Conservation (phyloP, 2,888 invertebrate species). For the Orthosia incerta region DNA sequence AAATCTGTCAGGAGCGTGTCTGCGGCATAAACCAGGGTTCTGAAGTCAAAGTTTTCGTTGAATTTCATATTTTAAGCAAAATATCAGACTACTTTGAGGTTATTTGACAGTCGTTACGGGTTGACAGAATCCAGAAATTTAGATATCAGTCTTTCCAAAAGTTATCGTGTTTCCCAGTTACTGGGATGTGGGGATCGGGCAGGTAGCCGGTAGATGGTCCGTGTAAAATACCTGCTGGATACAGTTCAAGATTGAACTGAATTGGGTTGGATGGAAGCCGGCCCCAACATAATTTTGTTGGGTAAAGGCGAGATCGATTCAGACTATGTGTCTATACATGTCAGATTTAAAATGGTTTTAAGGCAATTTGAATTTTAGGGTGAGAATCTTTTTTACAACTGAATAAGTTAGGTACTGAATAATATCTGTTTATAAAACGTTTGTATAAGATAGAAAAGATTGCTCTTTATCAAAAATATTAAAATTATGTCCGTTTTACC, state of each 20-base stretch:
- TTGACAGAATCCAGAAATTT: too few relatives aligned
- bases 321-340: background rate
- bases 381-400: background rate
- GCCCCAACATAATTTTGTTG: too few relatives aligned
- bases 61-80: conserved; percentile 1
- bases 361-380: too few relatives aligned
- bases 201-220: too few relatives aligned
- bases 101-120: too few relatives aligned
- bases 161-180: too few relatives aligned
- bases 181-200: too few relatives aligned
- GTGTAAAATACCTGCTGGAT: too few relatives aligned
- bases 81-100: background rate
- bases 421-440: background rate
- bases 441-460: background rate
- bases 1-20: background rate
- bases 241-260: too few relatives aligned
- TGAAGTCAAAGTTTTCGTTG: background rate
- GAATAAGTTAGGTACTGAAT: background rate
- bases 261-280: too few relatives aligned
- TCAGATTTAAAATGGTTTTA: background rate
- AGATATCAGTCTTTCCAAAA: too few relatives aligned
- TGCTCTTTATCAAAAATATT: background rate
- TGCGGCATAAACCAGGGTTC: conserved; percentile 9
- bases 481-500: background rate
- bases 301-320: background rate